Conservation (phyloP, 2,888 invertebrate species). For the Epinotia brunnichana region DNA sequence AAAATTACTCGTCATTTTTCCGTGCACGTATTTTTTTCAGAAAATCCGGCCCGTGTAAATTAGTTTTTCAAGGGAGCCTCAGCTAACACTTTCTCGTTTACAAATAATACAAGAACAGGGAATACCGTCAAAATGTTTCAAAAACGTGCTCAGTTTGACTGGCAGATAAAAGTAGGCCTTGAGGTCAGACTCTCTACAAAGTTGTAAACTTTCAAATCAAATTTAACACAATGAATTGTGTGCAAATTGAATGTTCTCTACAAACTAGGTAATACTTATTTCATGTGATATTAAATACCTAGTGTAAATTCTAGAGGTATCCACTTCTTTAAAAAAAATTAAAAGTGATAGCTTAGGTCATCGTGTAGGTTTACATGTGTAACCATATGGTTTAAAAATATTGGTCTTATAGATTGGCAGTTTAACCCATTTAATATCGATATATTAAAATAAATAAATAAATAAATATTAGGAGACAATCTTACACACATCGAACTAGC, state of each 20-base stretch:
- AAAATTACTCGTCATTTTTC: conserved; percentile 27
- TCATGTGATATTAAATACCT: background rate
- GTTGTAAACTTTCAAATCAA: conserved; percentile 37
- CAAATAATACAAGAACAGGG: background rate
- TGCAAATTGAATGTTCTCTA: conserved; percentile 28
- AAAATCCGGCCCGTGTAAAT: no score
- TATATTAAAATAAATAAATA: no score
- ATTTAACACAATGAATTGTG: conserved; percentile 35
- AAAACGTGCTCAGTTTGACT: background rate
- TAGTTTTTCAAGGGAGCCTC: no score
- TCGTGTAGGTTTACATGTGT: background rate
- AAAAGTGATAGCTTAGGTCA: background rate
- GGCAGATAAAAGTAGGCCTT: conserved; percentile 26
- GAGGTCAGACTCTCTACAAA: conserved; percentile 31
- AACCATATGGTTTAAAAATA: background rate
- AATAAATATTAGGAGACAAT: no score
- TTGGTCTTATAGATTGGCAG: background rate
- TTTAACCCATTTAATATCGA: no score
- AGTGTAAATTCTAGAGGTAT: background rate
- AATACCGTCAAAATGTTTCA: background rate
- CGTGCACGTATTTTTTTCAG: background rate
- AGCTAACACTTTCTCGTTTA: background rate
- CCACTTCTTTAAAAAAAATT: no score
- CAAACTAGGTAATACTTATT: conserved; percentile 1
- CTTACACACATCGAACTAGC: no score